Percentiles rank a stretch among this genome's conserved stretches.
Evolutionary conservation across 2,113 vertebrate genomes (phyloP).

Genomic region (Carassius gibelio): DNA sequence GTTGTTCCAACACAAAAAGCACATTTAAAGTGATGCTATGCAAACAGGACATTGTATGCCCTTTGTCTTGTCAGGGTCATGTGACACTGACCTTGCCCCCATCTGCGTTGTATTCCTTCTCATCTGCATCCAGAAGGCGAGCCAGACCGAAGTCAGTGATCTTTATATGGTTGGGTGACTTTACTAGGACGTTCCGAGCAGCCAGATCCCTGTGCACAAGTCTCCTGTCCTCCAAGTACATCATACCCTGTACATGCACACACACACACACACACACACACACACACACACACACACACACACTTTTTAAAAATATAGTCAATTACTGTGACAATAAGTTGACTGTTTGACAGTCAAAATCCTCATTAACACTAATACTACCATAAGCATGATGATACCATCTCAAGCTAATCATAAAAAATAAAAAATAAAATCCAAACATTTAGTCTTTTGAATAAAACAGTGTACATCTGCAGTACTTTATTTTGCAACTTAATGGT

Average conservation of each 20-base stretch:
- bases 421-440: no score
- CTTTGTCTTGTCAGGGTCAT: neutral
- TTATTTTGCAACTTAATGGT: neutral
- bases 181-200: slow-evolving; percentile 95
- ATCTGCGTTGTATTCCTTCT: slow-evolving; percentile 97
- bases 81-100: slow-evolving; percentile 86
- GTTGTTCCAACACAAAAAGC: slow-evolving; percentile 20
- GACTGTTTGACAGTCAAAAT: neutral
- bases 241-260: slow-evolving; percentile 86
- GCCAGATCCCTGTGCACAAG: slow-evolving; percentile 95
- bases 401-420: neutral
- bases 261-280: neutral
- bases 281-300: no score
- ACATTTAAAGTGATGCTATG: slow-evolving; percentile 27
- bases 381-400: neutral
- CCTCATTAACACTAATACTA: neutral
- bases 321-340: no score
- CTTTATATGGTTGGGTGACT: slow-evolving; percentile 97
- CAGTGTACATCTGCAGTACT: neutral
- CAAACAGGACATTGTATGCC: neutral
- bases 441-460: neutral
- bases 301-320: neutral
- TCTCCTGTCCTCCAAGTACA: slow-evolving; percentile 97
- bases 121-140: slow-evolving; percentile 92
- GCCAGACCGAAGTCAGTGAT: slow-evolving; percentile 97